These are phyloP conservation scores for Gasterosteus aculeatus DNA, from an alignment of 2,113 vertebrate genomes.

Conservation along the genomic window DNA sequence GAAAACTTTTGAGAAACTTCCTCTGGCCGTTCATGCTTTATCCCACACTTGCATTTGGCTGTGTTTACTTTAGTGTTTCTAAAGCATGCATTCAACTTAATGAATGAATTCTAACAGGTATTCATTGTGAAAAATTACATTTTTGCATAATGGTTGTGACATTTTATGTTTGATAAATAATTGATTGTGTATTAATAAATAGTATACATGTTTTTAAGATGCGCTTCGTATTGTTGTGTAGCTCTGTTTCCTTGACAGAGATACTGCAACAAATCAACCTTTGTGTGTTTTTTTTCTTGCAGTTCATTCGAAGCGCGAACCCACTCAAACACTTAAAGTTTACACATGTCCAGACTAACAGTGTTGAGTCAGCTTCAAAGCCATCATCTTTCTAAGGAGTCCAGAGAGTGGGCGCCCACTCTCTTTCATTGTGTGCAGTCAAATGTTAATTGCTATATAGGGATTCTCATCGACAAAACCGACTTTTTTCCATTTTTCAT, in stretches of 20 bases:
- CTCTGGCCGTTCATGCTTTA: neutral
- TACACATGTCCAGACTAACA: constrained; percentile 31
- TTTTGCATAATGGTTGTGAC: neutral
- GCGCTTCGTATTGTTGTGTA: neutral
- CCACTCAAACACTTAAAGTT: constrained; percentile 1
- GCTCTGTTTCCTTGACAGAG: neutral
- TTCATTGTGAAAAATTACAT: neutral
- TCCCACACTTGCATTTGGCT: neutral
- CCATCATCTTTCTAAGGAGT: constrained; percentile 29
- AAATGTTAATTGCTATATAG: constrained; percentile 30
- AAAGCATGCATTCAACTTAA: neutral
- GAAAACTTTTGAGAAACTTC: neutral
- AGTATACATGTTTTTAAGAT: neutral
- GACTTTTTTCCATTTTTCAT: constrained; percentile 46
- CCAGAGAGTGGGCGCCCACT: constrained; percentile 26
- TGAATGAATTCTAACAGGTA: neutral
- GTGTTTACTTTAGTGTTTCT: neutral
- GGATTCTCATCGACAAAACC: constrained; percentile 35
- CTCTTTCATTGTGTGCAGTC: constrained; percentile 24
- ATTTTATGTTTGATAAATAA: too few relatives aligned
- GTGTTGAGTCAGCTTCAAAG: constrained; percentile 42
- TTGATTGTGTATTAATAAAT: neutral
- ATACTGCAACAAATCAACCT: neutral
- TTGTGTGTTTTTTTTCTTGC: constrained; percentile 34
- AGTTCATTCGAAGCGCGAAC: constrained; percentile 62